These are phyloP conservation scores for Falco naumanni DNA, from an alignment of 2,797 vertebrate genomes.

Conservation along the genomic window DNA sequence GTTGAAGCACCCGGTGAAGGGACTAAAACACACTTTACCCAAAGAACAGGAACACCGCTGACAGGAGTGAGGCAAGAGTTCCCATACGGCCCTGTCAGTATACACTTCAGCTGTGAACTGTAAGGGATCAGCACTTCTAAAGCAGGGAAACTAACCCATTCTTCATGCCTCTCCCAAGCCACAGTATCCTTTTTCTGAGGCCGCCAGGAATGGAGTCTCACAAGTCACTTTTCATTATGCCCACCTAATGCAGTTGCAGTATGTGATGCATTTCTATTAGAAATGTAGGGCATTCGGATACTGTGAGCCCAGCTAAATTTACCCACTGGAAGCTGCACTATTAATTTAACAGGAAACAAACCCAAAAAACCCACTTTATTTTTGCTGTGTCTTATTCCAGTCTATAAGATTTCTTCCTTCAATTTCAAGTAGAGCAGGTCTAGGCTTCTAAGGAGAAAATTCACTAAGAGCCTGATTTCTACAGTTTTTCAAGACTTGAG, in stretches of 20 bases:
- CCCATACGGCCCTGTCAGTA: accelerated
- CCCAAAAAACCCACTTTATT: background rate
- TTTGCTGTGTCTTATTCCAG: background rate
- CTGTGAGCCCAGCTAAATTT: background rate
- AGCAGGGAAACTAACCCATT: background rate
- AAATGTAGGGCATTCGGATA: background rate
- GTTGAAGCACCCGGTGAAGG: background rate
- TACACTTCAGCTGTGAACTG: background rate
- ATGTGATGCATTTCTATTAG: background rate
- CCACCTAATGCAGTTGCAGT: background rate
- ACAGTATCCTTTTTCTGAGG: background rate
- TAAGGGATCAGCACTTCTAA: background rate
- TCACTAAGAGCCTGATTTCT: background rate
- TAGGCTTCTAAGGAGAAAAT: background rate
- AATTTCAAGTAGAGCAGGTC: background rate
- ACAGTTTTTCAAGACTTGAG: background rate
- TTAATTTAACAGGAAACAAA: background rate
- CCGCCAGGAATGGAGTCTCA: background rate
- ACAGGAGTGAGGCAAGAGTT: background rate
- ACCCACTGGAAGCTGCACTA: background rate
- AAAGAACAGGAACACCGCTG: background rate
- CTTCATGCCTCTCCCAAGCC: background rate
- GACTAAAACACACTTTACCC: background rate
- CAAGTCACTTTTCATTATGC: background rate
- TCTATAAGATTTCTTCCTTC: background rate